Conservation (phyloP, 2,888 invertebrate genomes). For the Cephus rjabovi region DNA sequence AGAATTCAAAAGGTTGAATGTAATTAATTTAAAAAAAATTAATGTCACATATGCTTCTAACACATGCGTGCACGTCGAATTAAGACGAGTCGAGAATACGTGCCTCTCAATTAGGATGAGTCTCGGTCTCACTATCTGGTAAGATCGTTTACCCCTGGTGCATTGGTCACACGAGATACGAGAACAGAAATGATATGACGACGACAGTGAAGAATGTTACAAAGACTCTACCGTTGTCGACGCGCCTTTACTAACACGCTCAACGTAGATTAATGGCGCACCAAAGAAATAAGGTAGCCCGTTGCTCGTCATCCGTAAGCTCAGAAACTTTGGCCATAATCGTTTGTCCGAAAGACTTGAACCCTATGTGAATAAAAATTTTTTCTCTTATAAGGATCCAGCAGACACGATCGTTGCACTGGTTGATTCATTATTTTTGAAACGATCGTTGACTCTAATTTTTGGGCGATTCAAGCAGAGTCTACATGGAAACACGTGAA, state of each 20-base stretch:
- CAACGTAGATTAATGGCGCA: neutral
- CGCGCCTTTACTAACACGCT: neutral
- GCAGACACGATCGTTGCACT: neutral
- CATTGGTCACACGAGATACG: neutral
- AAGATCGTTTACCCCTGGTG: neutral
- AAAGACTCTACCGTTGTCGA: neutral
- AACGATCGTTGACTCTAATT: neutral
- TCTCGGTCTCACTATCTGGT: neutral
- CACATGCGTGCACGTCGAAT: neutral
- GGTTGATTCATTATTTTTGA: neutral
- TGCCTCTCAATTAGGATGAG: neutral
- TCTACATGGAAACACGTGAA: neutral
- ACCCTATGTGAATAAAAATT: neutral
- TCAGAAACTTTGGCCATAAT: neutral
- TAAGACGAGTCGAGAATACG: neutral
- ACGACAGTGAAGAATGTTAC: too few species aligned
- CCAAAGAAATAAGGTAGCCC: neutral
- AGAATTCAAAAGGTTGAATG: neutral
- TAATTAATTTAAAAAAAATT: neutral
- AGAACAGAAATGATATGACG: neutral
- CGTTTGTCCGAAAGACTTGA: neutral
- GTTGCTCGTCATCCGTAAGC: neutral
- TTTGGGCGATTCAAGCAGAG: neutral
- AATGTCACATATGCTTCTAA: neutral
- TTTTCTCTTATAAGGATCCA: neutral